phyloP scores from a whole-genome alignment of 1,140 invertebrate genomes.

The Rhizoglyphus robini region DNA sequence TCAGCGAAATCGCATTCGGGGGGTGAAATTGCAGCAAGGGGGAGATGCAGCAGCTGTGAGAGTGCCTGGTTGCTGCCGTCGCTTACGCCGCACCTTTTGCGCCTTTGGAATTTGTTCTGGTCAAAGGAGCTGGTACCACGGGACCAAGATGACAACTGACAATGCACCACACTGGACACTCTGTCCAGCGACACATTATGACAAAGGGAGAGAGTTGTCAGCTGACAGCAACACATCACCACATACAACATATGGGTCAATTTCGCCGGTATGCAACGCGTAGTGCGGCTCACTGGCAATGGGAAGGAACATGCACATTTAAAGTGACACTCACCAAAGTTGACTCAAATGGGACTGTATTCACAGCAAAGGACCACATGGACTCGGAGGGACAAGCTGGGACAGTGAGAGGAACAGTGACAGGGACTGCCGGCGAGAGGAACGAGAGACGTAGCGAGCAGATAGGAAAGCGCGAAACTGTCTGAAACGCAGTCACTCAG shows the following conservation, averaged over 20 bases:
- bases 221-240: background rate
- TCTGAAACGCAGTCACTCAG: background rate
- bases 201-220: background rate
- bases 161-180: background rate
- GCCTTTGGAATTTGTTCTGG: background rate
- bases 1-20: background rate
- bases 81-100: background rate
- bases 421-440: no score
- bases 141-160: background rate
- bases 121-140: background rate
- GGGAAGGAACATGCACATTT: background rate
- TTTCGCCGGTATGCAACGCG: slow-evolving; percentile 1
- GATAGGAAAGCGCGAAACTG: background rate
- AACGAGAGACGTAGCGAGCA: no score
- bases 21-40: background rate
- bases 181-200: background rate
- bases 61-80: background rate
- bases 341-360: no score
- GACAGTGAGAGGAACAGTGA: no score
- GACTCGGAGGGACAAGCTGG: no score
- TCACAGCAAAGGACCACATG: no score
- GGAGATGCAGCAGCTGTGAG: background rate
- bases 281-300: background rate
- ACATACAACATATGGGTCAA: slow-evolving; percentile 10
- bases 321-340: no score